These are phyloP conservation scores for Cotesia vestalis DNA, from an alignment of 1,140 invertebrate genomes.

Conservation along the genomic window DNA sequence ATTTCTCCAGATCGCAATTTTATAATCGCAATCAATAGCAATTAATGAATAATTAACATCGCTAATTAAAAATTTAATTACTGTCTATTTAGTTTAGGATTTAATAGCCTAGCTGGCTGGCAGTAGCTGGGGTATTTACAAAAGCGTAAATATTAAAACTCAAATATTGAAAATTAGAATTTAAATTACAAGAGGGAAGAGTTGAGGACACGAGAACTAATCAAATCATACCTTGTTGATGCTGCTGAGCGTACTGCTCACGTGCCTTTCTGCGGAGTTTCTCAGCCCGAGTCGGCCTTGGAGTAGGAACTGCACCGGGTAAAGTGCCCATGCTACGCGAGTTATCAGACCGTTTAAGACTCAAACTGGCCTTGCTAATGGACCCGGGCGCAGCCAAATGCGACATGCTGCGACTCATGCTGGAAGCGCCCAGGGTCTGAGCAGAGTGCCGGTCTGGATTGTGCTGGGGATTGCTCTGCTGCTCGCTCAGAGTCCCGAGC, in stretches of 20 bases:
- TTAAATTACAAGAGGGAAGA: not conserved
- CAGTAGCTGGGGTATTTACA: not conserved
- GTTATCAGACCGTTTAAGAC: slow-evolving; percentile 63
- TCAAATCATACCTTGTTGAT: slow-evolving; percentile 63
- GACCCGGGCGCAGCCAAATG: slow-evolving; percentile 67
- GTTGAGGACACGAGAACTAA: slow-evolving; percentile 30
- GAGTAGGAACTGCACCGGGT: slow-evolving; percentile 59
- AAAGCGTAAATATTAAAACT: too few relatives aligned
- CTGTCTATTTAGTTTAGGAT: too few relatives aligned
- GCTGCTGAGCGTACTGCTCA: slow-evolving; percentile 58
- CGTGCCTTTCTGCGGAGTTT: slow-evolving; percentile 66
- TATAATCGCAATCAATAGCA: too few relatives aligned
- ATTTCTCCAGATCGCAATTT: too few relatives aligned
- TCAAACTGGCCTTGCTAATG: slow-evolving; percentile 41
- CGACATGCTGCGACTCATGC: slow-evolving; percentile 76
- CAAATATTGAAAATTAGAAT: too few relatives aligned
- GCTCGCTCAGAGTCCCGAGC: slow-evolving; percentile 67
- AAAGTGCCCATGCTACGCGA: slow-evolving; percentile 68
- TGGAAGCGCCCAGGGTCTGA: slow-evolving; percentile 63
- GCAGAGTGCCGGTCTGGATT: slow-evolving; percentile 27
- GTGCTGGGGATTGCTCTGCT: slow-evolving; percentile 36
- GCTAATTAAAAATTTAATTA: not conserved
- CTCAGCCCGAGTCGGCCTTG: slow-evolving; percentile 68
- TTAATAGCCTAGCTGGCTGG: too few relatives aligned
- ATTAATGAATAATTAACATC: not conserved